Evolutionary conservation across 2,888 invertebrate species (phyloP).

Genomic region (Synergus itoensis): DNA sequence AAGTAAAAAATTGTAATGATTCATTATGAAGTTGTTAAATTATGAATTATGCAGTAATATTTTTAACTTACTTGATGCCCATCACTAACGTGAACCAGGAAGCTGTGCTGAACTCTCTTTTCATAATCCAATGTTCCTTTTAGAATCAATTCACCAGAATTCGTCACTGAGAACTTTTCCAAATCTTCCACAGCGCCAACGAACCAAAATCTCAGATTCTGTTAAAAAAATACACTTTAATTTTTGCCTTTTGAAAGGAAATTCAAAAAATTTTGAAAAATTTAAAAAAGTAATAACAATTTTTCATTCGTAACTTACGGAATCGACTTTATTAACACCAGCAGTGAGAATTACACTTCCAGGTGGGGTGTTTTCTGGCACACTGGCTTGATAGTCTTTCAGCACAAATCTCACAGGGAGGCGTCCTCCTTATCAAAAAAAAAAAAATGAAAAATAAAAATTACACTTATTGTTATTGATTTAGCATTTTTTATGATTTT

Average conservation of each 20-base stretch:
- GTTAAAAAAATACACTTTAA: conserved; percentile 48
- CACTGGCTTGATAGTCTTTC: conserved; percentile 84
- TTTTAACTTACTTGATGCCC: conserved; percentile 82
- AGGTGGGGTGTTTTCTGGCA: conserved; percentile 87
- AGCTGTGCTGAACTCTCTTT: conserved; percentile 84
- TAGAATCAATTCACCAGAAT: conserved; percentile 89
- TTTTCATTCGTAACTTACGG: conserved; percentile 63
- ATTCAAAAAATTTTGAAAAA: too few species aligned
- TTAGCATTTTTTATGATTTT: background rate
- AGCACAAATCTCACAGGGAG: conserved; percentile 84
- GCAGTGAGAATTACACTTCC: conserved; percentile 86
- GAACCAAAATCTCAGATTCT: conserved; percentile 85
- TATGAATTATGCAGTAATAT: conserved; percentile 9
- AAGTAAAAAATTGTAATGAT: background rate
- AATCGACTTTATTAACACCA: conserved; percentile 78
- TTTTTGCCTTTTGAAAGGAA: too few species aligned
- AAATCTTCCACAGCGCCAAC: conserved; percentile 87
- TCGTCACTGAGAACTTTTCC: conserved; percentile 87
- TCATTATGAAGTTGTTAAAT: background rate
- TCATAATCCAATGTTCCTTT: conserved; percentile 90
- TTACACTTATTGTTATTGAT: background rate
- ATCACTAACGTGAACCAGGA: conserved; percentile 91
- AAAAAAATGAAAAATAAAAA: background rate
- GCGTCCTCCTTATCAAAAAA: conserved; percentile 64
- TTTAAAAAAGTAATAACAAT: conserved; percentile 36